These are phyloP conservation scores for Dicerorhinus sumatrensis DNA, from an alignment of 2,113 vertebrate genomes.

Conservation along the genomic window DNA sequence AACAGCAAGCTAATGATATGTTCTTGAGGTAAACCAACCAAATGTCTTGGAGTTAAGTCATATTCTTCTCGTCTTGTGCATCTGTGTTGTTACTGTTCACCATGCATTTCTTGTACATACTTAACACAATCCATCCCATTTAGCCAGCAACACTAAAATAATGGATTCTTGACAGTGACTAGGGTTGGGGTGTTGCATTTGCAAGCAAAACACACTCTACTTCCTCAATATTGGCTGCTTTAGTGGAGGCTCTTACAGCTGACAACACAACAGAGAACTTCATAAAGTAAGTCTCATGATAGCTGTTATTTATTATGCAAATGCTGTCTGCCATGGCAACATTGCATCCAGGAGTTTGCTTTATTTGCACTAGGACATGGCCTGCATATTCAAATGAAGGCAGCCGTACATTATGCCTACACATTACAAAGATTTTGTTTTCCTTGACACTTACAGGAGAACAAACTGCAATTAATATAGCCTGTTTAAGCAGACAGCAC, in stretches of 20 bases:
- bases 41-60: not conserved
- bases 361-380: conserved; percentile 83
- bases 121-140: conserved; percentile 60
- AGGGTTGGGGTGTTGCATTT: conserved; percentile 59
- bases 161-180: conserved; percentile 60
- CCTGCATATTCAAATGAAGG: conserved; percentile 87
- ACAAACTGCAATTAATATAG: conserved; percentile 91
- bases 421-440: conserved; percentile 91
- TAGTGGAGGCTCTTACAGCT: conserved; percentile 81
- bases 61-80: not conserved
- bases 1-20: not conserved
- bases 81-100: not conserved
- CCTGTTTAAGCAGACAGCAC: conserved; percentile 89
- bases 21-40: not conserved
- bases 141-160: conserved; percentile 65
- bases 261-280: conserved; percentile 88
- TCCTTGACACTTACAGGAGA: conserved; percentile 89
- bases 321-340: conserved; percentile 88
- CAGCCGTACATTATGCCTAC: conserved; percentile 85
- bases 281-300: conserved; percentile 88
- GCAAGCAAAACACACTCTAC: conserved; percentile 83
- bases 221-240: conserved; percentile 86
- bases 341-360: conserved; percentile 86
- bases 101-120: not conserved
- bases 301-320: conserved; percentile 91